These are phyloP conservation scores for Phainopepla nitens DNA, from an alignment of 2,113 vertebrate genomes.

Conservation along the genomic window DNA sequence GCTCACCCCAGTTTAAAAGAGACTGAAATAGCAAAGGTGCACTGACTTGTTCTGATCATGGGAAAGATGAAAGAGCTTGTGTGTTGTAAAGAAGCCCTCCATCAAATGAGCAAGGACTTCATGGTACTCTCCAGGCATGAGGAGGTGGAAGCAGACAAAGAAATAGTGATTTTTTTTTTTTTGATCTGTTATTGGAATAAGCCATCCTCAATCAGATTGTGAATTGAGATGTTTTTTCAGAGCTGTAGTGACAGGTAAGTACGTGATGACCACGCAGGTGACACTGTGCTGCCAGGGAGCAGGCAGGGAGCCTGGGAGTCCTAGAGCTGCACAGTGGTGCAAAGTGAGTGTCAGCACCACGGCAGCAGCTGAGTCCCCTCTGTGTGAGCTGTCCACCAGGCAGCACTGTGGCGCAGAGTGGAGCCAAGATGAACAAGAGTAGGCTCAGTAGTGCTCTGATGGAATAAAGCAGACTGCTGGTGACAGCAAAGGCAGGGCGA, in stretches of 20 bases:
- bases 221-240: not conserved
- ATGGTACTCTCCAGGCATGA: not conserved
- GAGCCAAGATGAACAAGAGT: not conserved
- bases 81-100: not conserved
- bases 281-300: fast-evolving
- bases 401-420: not conserved
- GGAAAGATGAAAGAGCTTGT: not conserved
- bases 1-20: not conserved
- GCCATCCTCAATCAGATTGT: not conserved
- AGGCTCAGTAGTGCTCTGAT: not conserved
- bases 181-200: not conserved
- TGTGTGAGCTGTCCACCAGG: fast-evolving
- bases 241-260: not conserved
- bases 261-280: fast-evolving
- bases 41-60: not conserved
- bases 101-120: not conserved
- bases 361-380: fast-evolving
- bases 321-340: fast-evolving
- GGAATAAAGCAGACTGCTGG: not conserved
- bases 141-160: not conserved
- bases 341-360: not conserved
- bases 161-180: not conserved
- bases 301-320: not conserved
- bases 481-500: not conserved
- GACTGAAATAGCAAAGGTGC: conserved; percentile 1